A percentile compares a stretch with the other conserved stretches of the same genome.
These are phyloP conservation scores for Brachyptera risi DNA, from an alignment of 2,888 invertebrate species.

Conservation along the genomic window DNA sequence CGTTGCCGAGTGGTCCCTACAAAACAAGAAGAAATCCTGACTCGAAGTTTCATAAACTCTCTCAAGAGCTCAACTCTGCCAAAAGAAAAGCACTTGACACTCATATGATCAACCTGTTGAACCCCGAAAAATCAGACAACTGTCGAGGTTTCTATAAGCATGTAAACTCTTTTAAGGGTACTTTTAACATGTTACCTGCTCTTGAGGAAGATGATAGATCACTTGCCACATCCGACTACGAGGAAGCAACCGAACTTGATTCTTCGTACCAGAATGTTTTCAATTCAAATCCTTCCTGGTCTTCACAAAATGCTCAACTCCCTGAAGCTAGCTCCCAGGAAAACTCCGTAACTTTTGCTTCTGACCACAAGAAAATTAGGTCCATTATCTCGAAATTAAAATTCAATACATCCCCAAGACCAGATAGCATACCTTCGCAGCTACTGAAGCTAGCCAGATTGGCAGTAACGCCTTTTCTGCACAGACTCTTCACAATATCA, in stretches of 20 bases:
- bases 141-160: background rate
- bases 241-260: background rate
- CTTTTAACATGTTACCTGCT: background rate
- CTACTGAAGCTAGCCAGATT: background rate
- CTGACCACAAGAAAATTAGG: background rate
- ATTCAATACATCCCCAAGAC: background rate
- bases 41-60: background rate
- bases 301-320: background rate
- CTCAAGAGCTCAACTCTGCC: background rate
- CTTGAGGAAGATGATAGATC: background rate
- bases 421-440: background rate
- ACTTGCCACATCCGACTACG: background rate
- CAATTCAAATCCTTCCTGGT: background rate
- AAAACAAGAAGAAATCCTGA: background rate
- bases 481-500: background rate
- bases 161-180: background rate
- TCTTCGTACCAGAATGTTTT: background rate
- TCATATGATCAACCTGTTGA: background rate
- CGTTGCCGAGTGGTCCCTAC: background rate
- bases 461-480: background rate
- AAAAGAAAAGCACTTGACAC: background rate
- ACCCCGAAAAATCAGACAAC: background rate
- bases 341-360: background rate
- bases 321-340: background rate
- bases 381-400: background rate